Conservation (phyloP, 2,113 vertebrate species). For the Motacilla tschutschensis region DNA sequence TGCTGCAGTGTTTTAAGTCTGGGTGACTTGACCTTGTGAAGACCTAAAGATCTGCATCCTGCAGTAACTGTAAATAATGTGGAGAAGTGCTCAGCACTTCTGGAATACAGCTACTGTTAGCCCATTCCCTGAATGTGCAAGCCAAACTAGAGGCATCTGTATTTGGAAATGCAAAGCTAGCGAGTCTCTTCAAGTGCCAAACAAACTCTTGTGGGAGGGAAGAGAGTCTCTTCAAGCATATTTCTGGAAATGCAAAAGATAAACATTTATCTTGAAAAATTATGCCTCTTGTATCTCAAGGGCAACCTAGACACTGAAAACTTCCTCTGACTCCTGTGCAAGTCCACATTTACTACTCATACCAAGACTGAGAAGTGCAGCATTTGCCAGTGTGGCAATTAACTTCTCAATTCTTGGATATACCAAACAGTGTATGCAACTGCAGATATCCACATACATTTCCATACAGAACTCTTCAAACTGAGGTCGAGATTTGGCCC, state of each 20-base stretch:
- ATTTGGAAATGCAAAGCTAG: constrained; percentile 14
- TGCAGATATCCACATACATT: neutral
- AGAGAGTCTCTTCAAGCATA: neutral
- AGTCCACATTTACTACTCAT: neutral
- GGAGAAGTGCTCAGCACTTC: neutral
- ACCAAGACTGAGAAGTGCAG: neutral
- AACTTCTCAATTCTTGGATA: neutral
- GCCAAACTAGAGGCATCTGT: neutral
- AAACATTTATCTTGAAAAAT: neutral
- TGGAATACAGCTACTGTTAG: neutral
- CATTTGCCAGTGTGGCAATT: neutral
- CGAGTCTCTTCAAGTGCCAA: neutral
- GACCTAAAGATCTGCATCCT: neutral
- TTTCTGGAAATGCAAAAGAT: neutral
- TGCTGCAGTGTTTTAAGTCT: neutral
- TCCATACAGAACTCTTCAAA: neutral
- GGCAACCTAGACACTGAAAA: neutral
- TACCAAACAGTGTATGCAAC: neutral
- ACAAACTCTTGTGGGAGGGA: neutral
- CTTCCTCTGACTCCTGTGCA: neutral
- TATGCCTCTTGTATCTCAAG: neutral
- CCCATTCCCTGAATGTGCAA: neutral
- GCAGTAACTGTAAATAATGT: neutral
- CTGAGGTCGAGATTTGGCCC: neutral
- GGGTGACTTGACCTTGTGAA: constrained; percentile 7